phyloP scores from a whole-genome alignment of 2,888 invertebrate genomes.

The Monochamus alternatus region DNA sequence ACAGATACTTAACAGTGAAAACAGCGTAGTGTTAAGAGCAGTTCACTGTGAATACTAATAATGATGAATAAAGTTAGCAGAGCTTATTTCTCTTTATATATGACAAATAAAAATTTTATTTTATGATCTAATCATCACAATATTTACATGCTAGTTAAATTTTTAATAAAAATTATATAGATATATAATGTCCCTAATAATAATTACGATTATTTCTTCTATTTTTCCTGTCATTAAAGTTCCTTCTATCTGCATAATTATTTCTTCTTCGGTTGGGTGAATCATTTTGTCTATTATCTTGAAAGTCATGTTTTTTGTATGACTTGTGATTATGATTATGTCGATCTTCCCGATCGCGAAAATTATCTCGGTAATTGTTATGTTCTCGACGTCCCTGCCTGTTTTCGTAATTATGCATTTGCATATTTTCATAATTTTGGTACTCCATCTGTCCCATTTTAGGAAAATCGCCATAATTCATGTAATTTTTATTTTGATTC shows the following conservation, averaged over 20 bases:
- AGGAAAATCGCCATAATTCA: constrained; percentile 19
- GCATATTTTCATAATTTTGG: constrained; percentile 18
- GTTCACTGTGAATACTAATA: no score
- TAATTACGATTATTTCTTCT: constrained; percentile 37
- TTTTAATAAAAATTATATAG: no score
- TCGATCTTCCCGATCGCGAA: constrained; percentile 41
- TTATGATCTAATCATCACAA: no score
- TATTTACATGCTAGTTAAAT: no score
- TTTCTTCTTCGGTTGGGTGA: constrained; percentile 38
- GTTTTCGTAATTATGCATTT: constrained; percentile 26
- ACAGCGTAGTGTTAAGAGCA: no score
- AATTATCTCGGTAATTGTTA: constrained; percentile 26
- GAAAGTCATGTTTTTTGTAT: constrained; percentile 36
- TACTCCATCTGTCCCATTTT: constrained; percentile 28
- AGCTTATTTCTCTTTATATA: no score
- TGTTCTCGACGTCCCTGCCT: constrained; percentile 31
- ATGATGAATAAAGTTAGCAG: no score
- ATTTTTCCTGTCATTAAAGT: constrained; percentile 39
- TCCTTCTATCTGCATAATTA: constrained; percentile 42
- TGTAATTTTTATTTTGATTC: no score
- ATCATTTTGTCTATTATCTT: constrained; percentile 40
- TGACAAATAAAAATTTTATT: no score
- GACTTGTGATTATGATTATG: constrained; percentile 43
- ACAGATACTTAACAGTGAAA: no score
- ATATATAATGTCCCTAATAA: not conserved